phyloP scores from a whole-genome alignment of 2,888 invertebrate species.

The Eupithecia subfuscata region DNA sequence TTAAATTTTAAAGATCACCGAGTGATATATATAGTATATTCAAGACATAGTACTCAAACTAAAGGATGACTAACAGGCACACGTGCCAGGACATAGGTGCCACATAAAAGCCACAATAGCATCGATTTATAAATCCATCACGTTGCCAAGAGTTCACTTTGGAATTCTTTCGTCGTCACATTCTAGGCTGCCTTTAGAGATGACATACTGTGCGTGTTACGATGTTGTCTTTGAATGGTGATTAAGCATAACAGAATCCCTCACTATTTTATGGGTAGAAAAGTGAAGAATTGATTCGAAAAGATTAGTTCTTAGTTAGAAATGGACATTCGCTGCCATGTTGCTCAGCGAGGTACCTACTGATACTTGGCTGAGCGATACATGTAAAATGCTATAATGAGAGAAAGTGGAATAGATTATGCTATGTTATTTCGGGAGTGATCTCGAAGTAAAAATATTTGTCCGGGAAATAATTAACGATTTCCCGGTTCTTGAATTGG shows the following conservation, averaged over 20 bases:
- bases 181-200: slow-evolving; percentile 21
- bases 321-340: too few species aligned
- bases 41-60: not conserved
- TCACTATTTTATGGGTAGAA: not conserved
- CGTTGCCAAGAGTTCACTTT: slow-evolving; percentile 34
- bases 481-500: too few species aligned
- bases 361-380: too few species aligned
- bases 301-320: too few species aligned
- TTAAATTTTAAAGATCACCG: not conserved
- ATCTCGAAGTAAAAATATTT: too few species aligned
- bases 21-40: too few species aligned
- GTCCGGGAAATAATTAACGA: too few species aligned
- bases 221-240: not conserved
- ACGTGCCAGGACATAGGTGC: slow-evolving; percentile 27
- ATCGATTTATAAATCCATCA: slow-evolving; percentile 35
- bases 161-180: slow-evolving; percentile 42
- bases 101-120: slow-evolving; percentile 26
- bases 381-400: too few species aligned
- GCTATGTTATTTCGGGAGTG: too few species aligned
- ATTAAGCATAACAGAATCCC: not conserved
- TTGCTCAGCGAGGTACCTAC: too few species aligned
- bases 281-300: too few species aligned
- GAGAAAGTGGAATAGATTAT: too few species aligned
- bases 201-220: not conserved
- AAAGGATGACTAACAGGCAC: slow-evolving; percentile 25